Evolutionary conservation across 2,797 vertebrate species (phyloP), one percentile per base, ranked within the genome.

Genomic region (Fistularia commersonii): DNA sequence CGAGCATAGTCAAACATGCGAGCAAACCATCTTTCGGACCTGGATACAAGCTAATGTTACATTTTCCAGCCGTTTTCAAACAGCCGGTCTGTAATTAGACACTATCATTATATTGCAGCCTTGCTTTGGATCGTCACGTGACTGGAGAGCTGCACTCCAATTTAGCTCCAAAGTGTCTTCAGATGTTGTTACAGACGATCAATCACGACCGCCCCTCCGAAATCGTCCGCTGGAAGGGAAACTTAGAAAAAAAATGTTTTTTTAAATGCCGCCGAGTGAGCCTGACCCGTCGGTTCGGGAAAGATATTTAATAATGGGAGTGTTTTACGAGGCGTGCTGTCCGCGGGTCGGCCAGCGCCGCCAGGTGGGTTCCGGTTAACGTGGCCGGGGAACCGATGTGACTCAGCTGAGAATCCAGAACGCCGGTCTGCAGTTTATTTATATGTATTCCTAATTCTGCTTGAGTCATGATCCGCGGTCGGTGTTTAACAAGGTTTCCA

Each of bases 21-120:
- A 61, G 62, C 45, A 64, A 48, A 46, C 56, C 50, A 43, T 63
- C 57, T 60, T 55, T 81, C 75, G 67, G 67, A 73, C 66, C 68
- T 79, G 64, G 70, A 70, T 64, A 60, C 59, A 52, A 66, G 77
- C 74, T 76, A 72, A 62, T 36, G 65, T 74, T 80, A 79, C 73
- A 76, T 82, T 82, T 84, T 83, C 81, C 83, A 81, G 72, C 62
- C 68, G 77, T 55, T 61, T 72, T 77, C 76, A 84, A 77, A 82
- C 64, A 66, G 59, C 45, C 54, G 54, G 62, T 64, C 80, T 81
- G 51, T 85, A 85, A 84, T 85, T 75, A 84, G 60, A 76, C 69
- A 53, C 80, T 72, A 67, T 77, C 77, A 83, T 86, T 80, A 88
- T 72, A 77, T 72, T 72, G 68, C 61, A 78, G 70, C 80, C 48